These are phyloP conservation scores for Acanthopleura granulata DNA, from an alignment of 2,888 invertebrate genomes.

Conservation along the genomic window DNA sequence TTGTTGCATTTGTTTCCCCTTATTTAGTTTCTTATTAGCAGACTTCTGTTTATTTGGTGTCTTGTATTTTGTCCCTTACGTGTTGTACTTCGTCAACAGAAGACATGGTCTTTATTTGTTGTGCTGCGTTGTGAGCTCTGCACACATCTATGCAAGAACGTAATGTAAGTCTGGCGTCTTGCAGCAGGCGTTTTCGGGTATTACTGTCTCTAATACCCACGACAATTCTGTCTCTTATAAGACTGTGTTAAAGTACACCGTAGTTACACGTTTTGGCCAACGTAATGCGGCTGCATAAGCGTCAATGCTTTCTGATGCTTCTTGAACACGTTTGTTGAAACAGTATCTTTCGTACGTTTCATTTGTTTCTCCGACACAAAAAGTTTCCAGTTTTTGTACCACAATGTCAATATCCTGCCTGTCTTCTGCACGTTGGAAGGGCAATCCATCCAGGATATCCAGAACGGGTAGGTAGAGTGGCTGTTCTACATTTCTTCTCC, in stretches of 20 bases:
- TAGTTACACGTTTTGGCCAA: too few species aligned
- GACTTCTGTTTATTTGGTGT: background rate
- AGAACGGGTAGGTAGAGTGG: background rate
- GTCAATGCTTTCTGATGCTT: conserved; percentile 26
- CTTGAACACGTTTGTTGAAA: conserved; percentile 27
- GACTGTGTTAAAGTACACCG: background rate
- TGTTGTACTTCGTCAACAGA: background rate
- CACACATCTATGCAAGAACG: conserved; percentile 25
- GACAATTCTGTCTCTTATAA: conserved; percentile 28
- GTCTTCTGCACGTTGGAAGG: conserved; percentile 19
- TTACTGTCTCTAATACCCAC: conserved; percentile 27
- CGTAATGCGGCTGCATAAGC: too few species aligned
- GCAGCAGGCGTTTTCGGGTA: conserved; percentile 23
- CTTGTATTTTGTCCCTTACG: background rate
- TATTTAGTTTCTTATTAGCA: background rate
- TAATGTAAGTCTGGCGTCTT: conserved; percentile 24
- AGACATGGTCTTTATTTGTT: background rate
- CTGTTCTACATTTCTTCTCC: background rate
- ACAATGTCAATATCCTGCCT: conserved; percentile 13
- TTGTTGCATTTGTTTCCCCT: too few species aligned
- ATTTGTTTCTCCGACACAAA: conserved; percentile 24
- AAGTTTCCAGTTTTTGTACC: conserved; percentile 24
- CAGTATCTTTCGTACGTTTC: conserved; percentile 29
- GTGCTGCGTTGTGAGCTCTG: conserved; percentile 23
- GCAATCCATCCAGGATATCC: conserved; percentile 21